These are phyloP conservation scores for Datnioides undecimradiatus DNA, from an alignment of 2,113 vertebrate genomes.

Conservation along the genomic window DNA sequence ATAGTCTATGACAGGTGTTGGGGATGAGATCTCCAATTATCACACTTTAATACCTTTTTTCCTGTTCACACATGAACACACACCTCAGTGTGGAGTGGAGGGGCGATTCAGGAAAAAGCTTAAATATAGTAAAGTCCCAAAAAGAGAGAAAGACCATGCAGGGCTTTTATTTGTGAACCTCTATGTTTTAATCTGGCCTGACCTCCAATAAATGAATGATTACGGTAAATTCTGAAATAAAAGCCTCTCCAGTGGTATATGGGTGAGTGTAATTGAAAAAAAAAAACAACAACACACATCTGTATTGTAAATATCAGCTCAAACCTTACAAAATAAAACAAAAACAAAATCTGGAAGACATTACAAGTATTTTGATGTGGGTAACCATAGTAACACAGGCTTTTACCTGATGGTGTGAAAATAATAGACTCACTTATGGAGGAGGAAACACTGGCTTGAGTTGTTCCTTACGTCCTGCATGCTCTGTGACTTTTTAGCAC, in stretches of 20 bases:
- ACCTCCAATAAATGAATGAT: background rate
- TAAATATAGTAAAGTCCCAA: conserved; percentile 26
- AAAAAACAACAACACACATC: background rate
- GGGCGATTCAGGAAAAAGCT: background rate
- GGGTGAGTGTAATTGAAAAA: too few species aligned
- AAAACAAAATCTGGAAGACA: too few species aligned
- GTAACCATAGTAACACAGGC: background rate
- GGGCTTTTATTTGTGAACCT: conserved; percentile 16
- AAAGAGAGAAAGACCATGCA: background rate
- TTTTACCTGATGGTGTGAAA: background rate
- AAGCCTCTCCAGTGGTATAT: background rate
- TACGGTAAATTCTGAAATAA: background rate
- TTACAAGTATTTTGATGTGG: background rate
- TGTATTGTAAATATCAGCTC: background rate
- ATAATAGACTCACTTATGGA: background rate
- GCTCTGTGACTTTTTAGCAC: background rate
- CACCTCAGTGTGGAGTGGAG: conserved; percentile 34
- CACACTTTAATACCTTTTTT: conserved; percentile 89
- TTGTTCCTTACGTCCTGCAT: background rate
- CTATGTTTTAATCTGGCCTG: background rate
- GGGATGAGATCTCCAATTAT: conserved; percentile 86
- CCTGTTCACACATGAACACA: conserved; percentile 90
- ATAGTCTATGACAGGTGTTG: conserved; percentile 65
- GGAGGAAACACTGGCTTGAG: background rate
- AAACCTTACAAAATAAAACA: background rate